Evolutionary conservation across 64 coral and sea anemone genomes (phyloP).

Genomic region (Dendronephthya gigantea): DNA sequence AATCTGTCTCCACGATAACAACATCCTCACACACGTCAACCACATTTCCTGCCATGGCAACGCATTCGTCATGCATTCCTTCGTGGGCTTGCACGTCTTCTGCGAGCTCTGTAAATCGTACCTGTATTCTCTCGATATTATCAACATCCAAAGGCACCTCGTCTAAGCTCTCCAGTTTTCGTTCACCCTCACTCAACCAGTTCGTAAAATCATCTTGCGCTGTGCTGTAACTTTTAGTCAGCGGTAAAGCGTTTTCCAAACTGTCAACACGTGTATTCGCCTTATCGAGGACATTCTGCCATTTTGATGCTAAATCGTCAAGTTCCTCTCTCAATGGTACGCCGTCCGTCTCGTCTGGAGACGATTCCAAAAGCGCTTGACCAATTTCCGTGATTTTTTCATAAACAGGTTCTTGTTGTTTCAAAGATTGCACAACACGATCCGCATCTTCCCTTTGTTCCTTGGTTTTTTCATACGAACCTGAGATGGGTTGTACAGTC

Average conservation of each 20-base stretch:
- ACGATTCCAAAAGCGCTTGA: slow-evolving; percentile 36
- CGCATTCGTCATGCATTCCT: not conserved
- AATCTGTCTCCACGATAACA: slow-evolving; percentile 64
- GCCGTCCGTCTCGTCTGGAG: slow-evolving; percentile 61
- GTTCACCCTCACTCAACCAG: slow-evolving; percentile 33
- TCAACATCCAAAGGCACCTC: not conserved
- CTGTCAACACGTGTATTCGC: slow-evolving; percentile 53
- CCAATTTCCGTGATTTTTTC: slow-evolving; percentile 57
- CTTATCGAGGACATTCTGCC: slow-evolving; percentile 55
- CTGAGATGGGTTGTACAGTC: slow-evolving; percentile 54
- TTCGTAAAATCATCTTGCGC: slow-evolving; percentile 28
- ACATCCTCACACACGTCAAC: slow-evolving; percentile 60
- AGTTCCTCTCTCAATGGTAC: slow-evolving; percentile 60
- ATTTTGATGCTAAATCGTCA: slow-evolving; percentile 48
- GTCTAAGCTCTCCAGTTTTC: not conserved
- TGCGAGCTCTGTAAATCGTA: not conserved
- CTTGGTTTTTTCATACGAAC: slow-evolving; percentile 56
- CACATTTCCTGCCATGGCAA: not conserved
- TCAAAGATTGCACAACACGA: slow-evolving; percentile 46
- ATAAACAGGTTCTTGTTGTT: slow-evolving; percentile 79
- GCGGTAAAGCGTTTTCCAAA: slow-evolving; percentile 55
- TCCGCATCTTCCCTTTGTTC: slow-evolving; percentile 62
- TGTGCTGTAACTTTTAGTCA: slow-evolving; percentile 47
- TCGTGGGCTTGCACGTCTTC: not conserved
- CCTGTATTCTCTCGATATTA: not conserved